These are phyloP conservation scores for Pelecanoides urinatrix DNA, from an alignment of 2,113 vertebrate genomes.

Conservation along the genomic window DNA sequence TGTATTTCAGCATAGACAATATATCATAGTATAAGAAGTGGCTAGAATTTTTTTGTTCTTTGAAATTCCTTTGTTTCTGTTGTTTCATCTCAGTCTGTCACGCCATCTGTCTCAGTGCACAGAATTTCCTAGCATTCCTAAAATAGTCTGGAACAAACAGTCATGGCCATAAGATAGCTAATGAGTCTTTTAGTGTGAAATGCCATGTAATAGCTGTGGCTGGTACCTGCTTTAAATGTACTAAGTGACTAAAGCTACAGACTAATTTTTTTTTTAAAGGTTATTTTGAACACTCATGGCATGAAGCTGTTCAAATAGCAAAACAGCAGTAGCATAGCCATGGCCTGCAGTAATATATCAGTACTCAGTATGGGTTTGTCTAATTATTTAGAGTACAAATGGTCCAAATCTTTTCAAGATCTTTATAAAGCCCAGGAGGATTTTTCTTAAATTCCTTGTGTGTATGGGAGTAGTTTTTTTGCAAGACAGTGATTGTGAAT, in stretches of 20 bases:
- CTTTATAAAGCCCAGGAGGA: background rate
- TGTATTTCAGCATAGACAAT: background rate
- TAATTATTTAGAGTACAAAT: background rate
- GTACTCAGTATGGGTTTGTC: background rate
- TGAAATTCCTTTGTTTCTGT: background rate
- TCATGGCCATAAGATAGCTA: background rate
- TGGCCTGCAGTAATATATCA: background rate
- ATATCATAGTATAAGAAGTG: background rate
- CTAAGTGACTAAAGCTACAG: background rate
- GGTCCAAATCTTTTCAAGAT: background rate
- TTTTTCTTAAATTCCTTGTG: background rate
- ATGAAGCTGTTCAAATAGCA: background rate
- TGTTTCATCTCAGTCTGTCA: constrained; percentile 21
- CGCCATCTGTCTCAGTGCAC: constrained; percentile 17
- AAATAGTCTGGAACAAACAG: constrained; percentile 26
- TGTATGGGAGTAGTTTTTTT: background rate
- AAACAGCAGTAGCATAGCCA: background rate
- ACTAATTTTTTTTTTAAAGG: background rate
- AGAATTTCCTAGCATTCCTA: constrained; percentile 32
- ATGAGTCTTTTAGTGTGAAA: constrained; percentile 30
- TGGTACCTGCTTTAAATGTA: background rate
- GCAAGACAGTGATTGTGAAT: background rate
- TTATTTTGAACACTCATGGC: background rate
- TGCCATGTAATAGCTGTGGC: background rate
- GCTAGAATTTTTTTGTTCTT: background rate